Percentiles rank a stretch among this genome's conserved stretches.
Evolutionary conservation across 2,888 invertebrate genomes (phyloP).

Genomic region (Acanthosepion esculentum): DNA sequence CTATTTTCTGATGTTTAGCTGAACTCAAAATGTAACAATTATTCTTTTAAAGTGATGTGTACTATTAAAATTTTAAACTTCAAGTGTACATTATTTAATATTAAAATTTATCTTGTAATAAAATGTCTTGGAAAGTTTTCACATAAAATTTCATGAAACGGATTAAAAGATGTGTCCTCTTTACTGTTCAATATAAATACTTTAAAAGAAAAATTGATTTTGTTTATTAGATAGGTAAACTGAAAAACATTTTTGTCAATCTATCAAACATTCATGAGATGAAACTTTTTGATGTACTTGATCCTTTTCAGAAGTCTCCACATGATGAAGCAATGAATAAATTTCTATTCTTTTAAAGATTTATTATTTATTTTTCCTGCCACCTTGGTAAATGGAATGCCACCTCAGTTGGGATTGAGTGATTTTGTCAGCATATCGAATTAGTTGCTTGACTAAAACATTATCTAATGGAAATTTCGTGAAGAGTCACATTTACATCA

Average conservation of each 20-base stretch:
- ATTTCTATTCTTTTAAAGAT: not conserved
- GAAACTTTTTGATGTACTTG: not conserved
- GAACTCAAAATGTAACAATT: not conserved
- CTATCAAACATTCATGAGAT: not conserved
- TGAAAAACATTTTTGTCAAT: not conserved
- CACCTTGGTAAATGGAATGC: not conserved
- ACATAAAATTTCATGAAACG: not conserved
- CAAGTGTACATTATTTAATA: not conserved
- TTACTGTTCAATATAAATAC: not conserved
- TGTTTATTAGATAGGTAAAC: not conserved
- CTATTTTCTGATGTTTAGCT: too few relatives aligned
- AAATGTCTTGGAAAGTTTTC: not conserved
- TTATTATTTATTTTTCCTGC: not conserved
- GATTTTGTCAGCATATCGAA: constrained; percentile 2
- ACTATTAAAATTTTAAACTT: too few relatives aligned
- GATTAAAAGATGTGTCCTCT: not conserved
- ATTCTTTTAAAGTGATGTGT: not conserved
- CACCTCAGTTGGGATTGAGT: not conserved
- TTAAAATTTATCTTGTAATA: not conserved
- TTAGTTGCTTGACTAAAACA: not conserved
- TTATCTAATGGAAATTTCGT: not conserved
- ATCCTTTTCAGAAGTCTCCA: not conserved
- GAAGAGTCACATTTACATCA: not conserved
- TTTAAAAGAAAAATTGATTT: not conserved
- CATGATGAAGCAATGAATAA: not conserved